Base-by-base conservation (phyloP, 2,113 vertebrate species). In the Vanacampus margaritifer region DNA sequence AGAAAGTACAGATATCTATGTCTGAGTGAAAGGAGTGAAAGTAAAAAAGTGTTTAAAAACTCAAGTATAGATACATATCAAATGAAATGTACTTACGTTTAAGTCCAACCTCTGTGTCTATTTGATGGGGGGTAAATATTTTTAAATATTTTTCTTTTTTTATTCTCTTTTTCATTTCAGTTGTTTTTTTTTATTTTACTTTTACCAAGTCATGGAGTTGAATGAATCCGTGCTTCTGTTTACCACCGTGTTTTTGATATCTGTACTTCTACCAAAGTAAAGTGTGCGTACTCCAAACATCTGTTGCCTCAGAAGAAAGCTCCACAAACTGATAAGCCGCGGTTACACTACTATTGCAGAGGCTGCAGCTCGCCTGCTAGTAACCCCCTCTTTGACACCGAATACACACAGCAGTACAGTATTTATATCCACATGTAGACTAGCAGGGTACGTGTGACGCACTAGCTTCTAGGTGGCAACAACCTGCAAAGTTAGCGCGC, bases 281-380 rank as follows among this genome's bases (percentile, higher is more conserved):
- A 46, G 16, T 21, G 16, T 6, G 6, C 19, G n/a, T 51, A 51
- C 19, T 54, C 16, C 8, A 21, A 21, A 46, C 43, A 16, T 51
- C 1, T 72, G 74, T 82, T 79, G 84, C 84, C 78, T 77, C 75
- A 80, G 64, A 61, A 24, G 54, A 54, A 78, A 84, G 80, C 79
- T 67, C 58, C 74, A 78, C 63, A 74, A 75, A 76, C 56, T 67
- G 69, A 53, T 32, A 32, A 65, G 19, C 45, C 32, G 51, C 36
- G 72, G 41, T 51, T 65, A 64, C 73, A 67, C 60, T 70, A 74
- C 75, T 75, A 88, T 57, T 32, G 24, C 53, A 56, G 53, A 28
- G 23, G 54, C 84, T 85, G 79, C 43, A 46, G 16, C 86, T 79
- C 80, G 81, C 78, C 85, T 77, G 84, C 81, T 85, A 79, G 81